Base-by-base conservation (phyloP, 2,113 vertebrate species). In the Apeltes quadracus region DNA sequence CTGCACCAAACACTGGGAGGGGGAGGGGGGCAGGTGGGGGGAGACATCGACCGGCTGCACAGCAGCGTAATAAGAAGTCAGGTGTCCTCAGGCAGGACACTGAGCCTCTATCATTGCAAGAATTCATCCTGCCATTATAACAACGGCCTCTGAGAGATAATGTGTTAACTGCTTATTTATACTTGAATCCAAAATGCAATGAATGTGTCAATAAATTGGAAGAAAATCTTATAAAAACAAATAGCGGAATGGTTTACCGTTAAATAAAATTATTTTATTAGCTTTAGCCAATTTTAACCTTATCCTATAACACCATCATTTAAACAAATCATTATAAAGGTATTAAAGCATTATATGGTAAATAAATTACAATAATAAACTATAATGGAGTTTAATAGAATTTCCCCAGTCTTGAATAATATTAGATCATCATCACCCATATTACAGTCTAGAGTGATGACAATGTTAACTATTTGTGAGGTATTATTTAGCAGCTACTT, bases 41-140 rank as follows among this genome's bases (percentile, higher is more conserved):
- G 27, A 23, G 48, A 74, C 46, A 65, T 48, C 25, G 70, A 83
- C 58, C 44, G 67, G 50, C 25, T 79, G 7, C 12, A 5, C 55
- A 58, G 39, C 22, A 36, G 29, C 25, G 53, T 54, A 65, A 82
- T 36, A 54, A 39, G 13, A 73, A 63, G 43, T 56, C 48, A 63
- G 58, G 63, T 55, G 70, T 80, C 75, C 70, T 79, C 69, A 50
- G 74, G 71, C 38, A n/a, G 46, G 63, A 70, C 32, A 54, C 13
- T 29, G 54, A 76, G 61, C 34, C 25, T 25, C 32, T 75, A 7
- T 34, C 7, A 34, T 34, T 34, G 32, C 32, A 34, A 6, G 11
- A 76, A 59, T 72, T 72, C 11, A 43, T 59, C 36, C 43, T 67
- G 15, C 61, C 63, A 61, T 48, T 54, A 75, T 61, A 80, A 57